phyloP scores from a whole-genome alignment of 2,888 invertebrate species.

The Odontothrips loti region DNA sequence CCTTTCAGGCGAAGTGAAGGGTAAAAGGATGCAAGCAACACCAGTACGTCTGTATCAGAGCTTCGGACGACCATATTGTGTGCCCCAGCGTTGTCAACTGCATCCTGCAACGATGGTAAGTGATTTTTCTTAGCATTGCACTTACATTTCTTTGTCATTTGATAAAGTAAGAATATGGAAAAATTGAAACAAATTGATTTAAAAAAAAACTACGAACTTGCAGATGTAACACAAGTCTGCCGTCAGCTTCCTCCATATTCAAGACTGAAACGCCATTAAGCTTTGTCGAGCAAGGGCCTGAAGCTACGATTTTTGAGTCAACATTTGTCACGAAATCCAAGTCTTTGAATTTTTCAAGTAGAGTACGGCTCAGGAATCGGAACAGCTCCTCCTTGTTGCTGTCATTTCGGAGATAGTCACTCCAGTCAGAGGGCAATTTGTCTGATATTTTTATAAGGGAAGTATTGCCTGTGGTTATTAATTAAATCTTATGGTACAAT shows the following conservation, averaged over 20 bases:
- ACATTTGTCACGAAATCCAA: background rate
- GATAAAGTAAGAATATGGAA: too few species aligned
- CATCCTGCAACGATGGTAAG: background rate
- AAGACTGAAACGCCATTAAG: background rate
- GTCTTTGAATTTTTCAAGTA: background rate
- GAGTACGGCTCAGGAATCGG: background rate
- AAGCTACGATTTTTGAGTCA: background rate
- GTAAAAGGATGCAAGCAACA: conserved; percentile 12
- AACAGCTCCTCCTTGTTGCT: background rate
- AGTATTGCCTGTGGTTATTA: background rate
- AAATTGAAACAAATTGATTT: too few species aligned
- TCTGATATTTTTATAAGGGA: background rate
- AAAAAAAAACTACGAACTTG: background rate
- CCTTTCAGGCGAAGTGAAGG: background rate
- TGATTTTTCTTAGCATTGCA: too few species aligned
- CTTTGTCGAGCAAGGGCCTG: background rate
- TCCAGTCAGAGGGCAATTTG: background rate
- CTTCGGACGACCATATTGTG: conserved; percentile 14
- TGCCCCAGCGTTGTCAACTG: background rate
- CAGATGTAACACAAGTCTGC: background rate
- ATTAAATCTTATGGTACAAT: too few species aligned
- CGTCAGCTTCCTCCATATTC: background rate
- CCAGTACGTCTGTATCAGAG: conserved; percentile 28
- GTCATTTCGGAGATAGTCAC: background rate
- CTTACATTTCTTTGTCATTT: too few species aligned